Conservation (phyloP, 1,140 invertebrate genomes). For the Heliconius himera region DNA sequence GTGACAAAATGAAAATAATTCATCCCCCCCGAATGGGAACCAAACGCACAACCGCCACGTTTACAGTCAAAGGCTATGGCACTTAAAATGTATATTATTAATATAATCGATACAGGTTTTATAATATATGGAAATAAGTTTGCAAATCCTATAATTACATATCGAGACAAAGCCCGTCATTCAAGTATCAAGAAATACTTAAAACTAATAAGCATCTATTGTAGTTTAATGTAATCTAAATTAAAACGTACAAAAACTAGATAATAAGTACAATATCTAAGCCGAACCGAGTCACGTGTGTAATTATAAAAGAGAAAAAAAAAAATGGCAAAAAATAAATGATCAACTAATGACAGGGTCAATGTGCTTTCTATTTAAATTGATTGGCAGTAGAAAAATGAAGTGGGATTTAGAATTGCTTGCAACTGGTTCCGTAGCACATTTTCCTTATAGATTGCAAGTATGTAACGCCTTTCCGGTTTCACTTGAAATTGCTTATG, state of each 20-base stretch:
- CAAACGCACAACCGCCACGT: not conserved
- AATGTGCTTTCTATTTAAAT: slow-evolving; percentile 28
- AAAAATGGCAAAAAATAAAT: slow-evolving; percentile 22
- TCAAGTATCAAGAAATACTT: not conserved
- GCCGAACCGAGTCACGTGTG: not conserved
- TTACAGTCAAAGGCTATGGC: not conserved
- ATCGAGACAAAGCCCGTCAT: not conserved
- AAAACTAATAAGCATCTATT: slow-evolving; percentile 3
- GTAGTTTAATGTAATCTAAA: slow-evolving; percentile 1
- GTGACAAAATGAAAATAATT: no score
- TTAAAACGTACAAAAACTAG: not conserved
- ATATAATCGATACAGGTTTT: not conserved
- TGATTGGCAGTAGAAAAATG: slow-evolving; percentile 27
- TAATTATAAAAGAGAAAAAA: slow-evolving; percentile 17
- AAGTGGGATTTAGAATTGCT: not conserved
- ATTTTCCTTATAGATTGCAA: not conserved
- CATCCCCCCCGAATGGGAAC: no score
- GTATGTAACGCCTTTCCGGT: not conserved
- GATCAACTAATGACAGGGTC: slow-evolving; percentile 34
- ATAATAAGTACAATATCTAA: slow-evolving; percentile 2
- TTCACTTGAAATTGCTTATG: not conserved
- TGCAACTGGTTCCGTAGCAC: not conserved
- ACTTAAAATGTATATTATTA: not conserved
- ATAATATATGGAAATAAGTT: not conserved
- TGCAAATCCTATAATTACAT: not conserved